A percentile compares a stretch with the other conserved stretches of the same genome.
phyloP scores from a whole-genome alignment of 2,888 invertebrate genomes.

The Rhogogaster chlorosoma region DNA sequence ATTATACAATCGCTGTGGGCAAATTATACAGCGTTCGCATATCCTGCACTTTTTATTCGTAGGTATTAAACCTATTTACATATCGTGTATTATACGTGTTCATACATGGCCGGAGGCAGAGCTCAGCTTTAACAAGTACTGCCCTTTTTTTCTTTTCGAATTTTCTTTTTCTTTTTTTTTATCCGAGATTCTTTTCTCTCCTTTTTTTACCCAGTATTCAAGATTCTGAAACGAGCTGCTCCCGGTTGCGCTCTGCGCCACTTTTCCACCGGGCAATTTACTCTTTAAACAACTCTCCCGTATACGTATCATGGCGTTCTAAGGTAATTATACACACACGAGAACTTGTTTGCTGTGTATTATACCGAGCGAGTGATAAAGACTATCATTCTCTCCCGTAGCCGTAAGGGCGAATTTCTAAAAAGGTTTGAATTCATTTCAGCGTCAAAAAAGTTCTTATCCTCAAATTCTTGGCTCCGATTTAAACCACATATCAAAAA shows the following conservation, averaged over 20 bases:
- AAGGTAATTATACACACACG: constrained; percentile 32
- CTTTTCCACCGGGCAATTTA: constrained; percentile 1
- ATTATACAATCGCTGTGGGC: background rate
- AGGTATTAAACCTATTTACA: constrained; percentile 8
- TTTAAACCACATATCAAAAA: background rate
- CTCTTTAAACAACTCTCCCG: background rate
- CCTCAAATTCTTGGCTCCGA: background rate
- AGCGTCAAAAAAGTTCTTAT: background rate
- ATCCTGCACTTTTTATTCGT: background rate
- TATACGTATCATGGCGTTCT: background rate
- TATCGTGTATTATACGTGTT: background rate
- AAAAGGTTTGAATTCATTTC: too few relatives aligned
- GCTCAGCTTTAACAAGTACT: constrained; percentile 10
- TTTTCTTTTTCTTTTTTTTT: background rate
- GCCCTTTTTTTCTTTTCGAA: too few relatives aligned
- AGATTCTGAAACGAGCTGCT: background rate
- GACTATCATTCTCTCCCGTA: constrained; percentile 13
- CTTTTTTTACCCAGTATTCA: constrained; percentile 24
- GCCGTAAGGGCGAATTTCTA: background rate
- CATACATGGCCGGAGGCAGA: background rate
- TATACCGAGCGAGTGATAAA: constrained; percentile 42
- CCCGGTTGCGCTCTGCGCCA: background rate
- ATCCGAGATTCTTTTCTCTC: background rate
- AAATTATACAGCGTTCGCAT: background rate
- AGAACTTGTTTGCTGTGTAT: constrained; percentile 44